These are phyloP conservation scores for Varanus salvator DNA, from an alignment of 2,113 vertebrate species.

Conservation along the genomic window DNA sequence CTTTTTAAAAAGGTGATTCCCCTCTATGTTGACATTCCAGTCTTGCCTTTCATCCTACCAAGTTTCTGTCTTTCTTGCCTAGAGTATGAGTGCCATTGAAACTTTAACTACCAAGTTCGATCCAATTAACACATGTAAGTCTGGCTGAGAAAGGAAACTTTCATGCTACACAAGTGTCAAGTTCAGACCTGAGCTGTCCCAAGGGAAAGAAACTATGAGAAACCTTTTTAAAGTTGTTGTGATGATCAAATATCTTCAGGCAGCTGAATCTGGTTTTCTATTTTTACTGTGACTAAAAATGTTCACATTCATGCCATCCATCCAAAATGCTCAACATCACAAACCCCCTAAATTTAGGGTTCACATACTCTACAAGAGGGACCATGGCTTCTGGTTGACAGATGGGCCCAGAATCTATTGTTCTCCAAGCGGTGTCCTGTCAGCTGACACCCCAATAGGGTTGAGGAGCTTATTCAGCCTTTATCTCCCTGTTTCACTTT, in stretches of 20 bases:
- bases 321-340: too few species aligned
- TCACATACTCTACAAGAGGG: background rate
- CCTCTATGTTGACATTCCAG: too few species aligned
- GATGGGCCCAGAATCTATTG: too few species aligned
- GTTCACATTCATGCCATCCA: background rate
- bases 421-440: background rate
- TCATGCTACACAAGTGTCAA: background rate
- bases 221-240: background rate
- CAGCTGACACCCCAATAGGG: background rate
- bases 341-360: background rate
- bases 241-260: background rate
- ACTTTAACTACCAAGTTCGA: background rate
- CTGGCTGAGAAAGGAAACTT: background rate
- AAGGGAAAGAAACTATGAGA: background rate
- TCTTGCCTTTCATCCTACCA: too few species aligned
- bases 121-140: background rate
- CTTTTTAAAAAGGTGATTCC: too few species aligned
- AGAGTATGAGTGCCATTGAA: background rate
- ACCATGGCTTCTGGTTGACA: background rate
- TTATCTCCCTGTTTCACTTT: background rate
- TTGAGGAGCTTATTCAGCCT: background rate
- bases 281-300: background rate
- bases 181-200: background rate
- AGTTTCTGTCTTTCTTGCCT: background rate
- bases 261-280: background rate